Evolutionary conservation across 2,888 invertebrate species (phyloP).

Genomic region (Unio delphinus): DNA sequence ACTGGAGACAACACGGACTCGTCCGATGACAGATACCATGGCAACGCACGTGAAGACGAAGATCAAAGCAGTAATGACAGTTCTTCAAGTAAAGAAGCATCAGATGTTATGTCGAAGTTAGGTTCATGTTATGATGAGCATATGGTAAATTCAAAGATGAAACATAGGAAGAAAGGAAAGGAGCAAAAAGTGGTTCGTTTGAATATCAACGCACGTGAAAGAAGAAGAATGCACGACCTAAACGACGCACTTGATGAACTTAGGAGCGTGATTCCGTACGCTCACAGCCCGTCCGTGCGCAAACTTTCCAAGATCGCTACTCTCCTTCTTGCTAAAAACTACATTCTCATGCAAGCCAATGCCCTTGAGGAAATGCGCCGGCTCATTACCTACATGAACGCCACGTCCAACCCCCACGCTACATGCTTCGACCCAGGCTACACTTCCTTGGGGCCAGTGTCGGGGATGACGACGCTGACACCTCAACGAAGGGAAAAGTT

Average conservation of each 20-base stretch:
- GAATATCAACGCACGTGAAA: constrained; percentile 72
- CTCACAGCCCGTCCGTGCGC: constrained; percentile 70
- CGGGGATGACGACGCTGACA: too few relatives aligned
- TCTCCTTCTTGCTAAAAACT: constrained; percentile 69
- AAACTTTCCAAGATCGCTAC: constrained; percentile 71
- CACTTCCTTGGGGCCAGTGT: too few relatives aligned
- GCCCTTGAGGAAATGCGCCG: constrained; percentile 69
- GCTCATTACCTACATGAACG: constrained; percentile 68
- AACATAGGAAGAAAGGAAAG: constrained; percentile 24
- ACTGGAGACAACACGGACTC: neutral
- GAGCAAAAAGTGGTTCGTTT: constrained; percentile 55
- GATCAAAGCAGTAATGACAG: constrained; percentile 28
- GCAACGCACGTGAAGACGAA: constrained; percentile 34
- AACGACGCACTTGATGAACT: constrained; percentile 72
- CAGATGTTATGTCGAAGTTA: constrained; percentile 20
- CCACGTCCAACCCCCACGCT: constrained; percentile 43
- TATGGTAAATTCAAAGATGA: constrained; percentile 7
- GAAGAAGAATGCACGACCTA: constrained; percentile 73
- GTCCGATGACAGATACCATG: constrained; percentile 15
- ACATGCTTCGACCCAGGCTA: constrained; percentile 38
- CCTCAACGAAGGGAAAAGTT: too few relatives aligned
- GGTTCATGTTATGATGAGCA: constrained; percentile 34
- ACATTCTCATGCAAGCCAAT: constrained; percentile 70
- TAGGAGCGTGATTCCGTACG: constrained; percentile 70
- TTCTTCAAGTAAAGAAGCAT: constrained; percentile 4